These are phyloP conservation scores for Peromyscus maniculatus DNA, from an alignment of 2,113 vertebrate species.

Conservation along the genomic window DNA sequence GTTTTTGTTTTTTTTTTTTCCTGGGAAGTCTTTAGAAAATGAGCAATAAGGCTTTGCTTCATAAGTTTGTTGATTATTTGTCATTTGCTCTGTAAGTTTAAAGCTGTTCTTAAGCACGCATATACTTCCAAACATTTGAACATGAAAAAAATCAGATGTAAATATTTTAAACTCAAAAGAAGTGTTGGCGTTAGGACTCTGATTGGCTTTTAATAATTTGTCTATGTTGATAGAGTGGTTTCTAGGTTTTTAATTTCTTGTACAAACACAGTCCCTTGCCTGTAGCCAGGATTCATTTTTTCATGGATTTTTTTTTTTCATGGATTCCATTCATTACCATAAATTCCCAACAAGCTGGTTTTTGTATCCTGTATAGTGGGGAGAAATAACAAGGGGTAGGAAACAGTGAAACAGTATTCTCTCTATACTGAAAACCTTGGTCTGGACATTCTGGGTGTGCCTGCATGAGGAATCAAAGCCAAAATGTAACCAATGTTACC, in stretches of 20 bases:
- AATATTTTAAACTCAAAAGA: constrained; percentile 22
- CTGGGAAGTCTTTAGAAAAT: constrained; percentile 59
- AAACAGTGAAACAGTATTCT: constrained; percentile 70
- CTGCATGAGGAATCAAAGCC: constrained; percentile 37
- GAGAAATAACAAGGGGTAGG: not conserved
- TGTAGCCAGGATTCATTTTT: not conserved
- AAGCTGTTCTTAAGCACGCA: constrained; percentile 6
- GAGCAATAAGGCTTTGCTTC: constrained; percentile 2
- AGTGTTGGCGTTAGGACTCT: not conserved
- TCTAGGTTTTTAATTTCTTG: constrained; percentile 47
- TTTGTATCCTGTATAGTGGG: constrained; percentile 48
- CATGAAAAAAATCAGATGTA: constrained; percentile 29
- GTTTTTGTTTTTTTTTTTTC: not conserved
- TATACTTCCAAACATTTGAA: constrained; percentile 6
- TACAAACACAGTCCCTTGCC: not conserved
- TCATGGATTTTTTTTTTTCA: not conserved
- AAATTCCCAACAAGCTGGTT: constrained; percentile 47
- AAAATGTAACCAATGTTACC: constrained; percentile 30
- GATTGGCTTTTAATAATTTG: constrained; percentile 39
- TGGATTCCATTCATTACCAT: constrained; percentile 26
- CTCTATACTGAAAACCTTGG: constrained; percentile 75
- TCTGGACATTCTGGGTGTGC: constrained; percentile 63
- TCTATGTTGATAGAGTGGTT: not conserved
- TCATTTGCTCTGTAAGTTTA: constrained; percentile 30
- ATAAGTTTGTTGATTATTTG: constrained; percentile 32